Evolutionary conservation across 2,113 vertebrate genomes (phyloP).

Genomic region (Stigmatopora nigra): DNA sequence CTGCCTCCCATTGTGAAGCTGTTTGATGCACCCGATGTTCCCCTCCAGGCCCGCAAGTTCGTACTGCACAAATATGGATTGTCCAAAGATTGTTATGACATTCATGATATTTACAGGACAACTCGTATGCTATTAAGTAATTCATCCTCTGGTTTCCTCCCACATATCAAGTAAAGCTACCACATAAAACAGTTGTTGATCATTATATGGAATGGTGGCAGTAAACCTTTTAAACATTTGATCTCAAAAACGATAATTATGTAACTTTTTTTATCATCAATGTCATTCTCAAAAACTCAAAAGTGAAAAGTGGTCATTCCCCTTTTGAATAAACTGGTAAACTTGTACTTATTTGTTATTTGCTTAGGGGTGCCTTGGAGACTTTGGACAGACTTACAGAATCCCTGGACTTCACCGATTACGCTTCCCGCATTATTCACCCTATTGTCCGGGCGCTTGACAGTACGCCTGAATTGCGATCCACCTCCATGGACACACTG

Average conservation of each 20-base stretch:
- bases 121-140: background rate
- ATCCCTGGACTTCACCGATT: constrained; percentile 97
- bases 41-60: constrained; percentile 87
- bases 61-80: constrained; percentile 30
- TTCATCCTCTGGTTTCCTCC: no score
- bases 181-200: no score
- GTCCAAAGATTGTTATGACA: background rate
- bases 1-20: constrained; percentile 95
- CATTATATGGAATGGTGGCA: no score
- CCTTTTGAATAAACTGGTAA: background rate
- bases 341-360: background rate
- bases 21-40: constrained; percentile 89
- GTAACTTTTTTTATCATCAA: background rate
- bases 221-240: background rate
- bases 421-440: constrained; percentile 94
- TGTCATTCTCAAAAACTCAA: background rate
- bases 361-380: constrained; percentile 83
- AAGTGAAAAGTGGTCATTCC: background rate
- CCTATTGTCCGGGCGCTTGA: constrained; percentile 90
- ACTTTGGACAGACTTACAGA: constrained; percentile 92
- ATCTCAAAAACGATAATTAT: background rate
- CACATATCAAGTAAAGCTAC: no score
- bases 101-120: background rate
- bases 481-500: constrained; percentile 92
- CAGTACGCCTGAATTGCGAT: constrained; percentile 85